A percentile compares a stretch with the other conserved stretches of the same genome.
These are phyloP conservation scores for Kobus ellipsiprymnus DNA, from an alignment of 2,113 vertebrate species.

Conservation along the genomic window DNA sequence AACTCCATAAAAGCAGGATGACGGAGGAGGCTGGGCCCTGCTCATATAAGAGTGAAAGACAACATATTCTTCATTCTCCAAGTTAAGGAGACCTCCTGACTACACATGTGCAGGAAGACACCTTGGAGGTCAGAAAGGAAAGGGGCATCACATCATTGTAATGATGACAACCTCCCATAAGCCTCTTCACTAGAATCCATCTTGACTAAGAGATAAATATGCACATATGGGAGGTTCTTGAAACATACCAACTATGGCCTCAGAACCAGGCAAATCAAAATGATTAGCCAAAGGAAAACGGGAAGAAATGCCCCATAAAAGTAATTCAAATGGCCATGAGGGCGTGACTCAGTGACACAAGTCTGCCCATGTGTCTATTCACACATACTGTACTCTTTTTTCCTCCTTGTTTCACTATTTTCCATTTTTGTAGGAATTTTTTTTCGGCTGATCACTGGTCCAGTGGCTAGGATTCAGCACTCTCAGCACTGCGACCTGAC, in stretches of 20 bases:
- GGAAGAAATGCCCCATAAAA: background rate
- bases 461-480: background rate
- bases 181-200: background rate
- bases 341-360: background rate
- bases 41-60: background rate
- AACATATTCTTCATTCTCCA: background rate
- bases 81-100: background rate
- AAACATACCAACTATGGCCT: background rate
- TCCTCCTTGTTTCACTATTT: background rate
- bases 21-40: background rate
- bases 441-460: background rate
- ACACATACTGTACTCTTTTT: background rate
- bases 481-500: background rate
- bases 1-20: background rate
- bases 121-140: background rate
- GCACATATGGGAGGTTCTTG: background rate
- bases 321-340: background rate
- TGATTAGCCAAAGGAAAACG: background rate
- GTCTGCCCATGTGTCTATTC: background rate
- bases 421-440: background rate
- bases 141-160: background rate
- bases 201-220: background rate
- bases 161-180: background rate
- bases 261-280: background rate
- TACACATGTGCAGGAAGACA: background rate